Percentiles rank a stretch among this genome's conserved stretches.
phyloP scores from a whole-genome alignment of 2,797 vertebrate genomes.

The Sphenodon punctatus region DNA sequence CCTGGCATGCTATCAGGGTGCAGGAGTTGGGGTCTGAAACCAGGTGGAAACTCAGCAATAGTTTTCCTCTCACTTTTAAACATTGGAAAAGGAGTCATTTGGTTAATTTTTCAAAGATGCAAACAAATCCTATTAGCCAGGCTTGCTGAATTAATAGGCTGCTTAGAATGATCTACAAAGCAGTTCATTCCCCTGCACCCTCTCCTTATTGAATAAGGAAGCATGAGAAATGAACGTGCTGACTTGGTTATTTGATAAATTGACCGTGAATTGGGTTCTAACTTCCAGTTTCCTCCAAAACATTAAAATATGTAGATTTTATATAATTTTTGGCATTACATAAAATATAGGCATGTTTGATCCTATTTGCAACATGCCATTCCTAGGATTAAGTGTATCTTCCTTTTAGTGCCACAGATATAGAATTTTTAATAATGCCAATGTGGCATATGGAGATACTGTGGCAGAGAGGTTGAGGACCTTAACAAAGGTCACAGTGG shows the following conservation, averaged over 20 bases:
- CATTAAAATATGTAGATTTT: constrained; percentile 32
- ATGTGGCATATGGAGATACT: rapidly evolving
- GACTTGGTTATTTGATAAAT: constrained; percentile 43
- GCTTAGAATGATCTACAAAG: constrained; percentile 59
- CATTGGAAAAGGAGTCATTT: constrained; percentile 56
- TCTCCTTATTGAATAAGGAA: constrained; percentile 57
- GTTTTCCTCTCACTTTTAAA: constrained; percentile 43
- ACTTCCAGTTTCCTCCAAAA: constrained; percentile 38
- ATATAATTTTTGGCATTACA: neutral
- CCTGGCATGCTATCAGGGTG: neutral
- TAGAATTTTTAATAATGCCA: neutral
- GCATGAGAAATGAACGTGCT: constrained; percentile 63
- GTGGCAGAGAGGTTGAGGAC: neutral
- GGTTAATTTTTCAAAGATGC: constrained; percentile 67
- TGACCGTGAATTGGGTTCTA: constrained; percentile 8
- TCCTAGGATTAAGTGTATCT: neutral
- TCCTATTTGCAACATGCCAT: neutral
- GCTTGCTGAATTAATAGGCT: constrained; percentile 66
- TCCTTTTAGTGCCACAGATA: neutral
- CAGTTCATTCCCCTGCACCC: constrained; percentile 43
- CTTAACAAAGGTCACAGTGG: rapidly evolving
- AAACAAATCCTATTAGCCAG: constrained; percentile 67
- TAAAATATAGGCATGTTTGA: neutral
- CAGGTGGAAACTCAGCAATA: neutral
- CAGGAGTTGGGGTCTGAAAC: neutral